These are phyloP conservation scores for Alethe diademata DNA, from an alignment of 2,113 vertebrate genomes.

Conservation along the genomic window DNA sequence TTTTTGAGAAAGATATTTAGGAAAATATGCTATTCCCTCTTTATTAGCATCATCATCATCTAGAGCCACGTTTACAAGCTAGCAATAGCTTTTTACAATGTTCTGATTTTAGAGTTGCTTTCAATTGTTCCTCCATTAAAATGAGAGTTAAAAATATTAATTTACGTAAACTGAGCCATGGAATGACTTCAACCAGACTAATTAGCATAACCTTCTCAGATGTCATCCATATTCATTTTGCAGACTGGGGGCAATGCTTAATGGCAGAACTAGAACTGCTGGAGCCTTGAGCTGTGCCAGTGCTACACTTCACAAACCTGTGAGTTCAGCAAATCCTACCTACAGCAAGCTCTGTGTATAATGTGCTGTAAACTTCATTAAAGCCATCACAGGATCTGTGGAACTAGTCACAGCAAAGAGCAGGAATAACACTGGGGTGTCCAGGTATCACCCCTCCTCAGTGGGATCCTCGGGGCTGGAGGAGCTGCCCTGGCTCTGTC, in stretches of 20 bases:
- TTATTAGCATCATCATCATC: background rate
- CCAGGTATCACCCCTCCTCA: background rate
- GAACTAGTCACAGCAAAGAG: background rate
- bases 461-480: background rate
- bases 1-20: background rate
- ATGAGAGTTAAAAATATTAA: constrained; percentile 50
- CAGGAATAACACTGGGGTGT: background rate
- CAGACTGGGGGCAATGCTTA: constrained; percentile 11
- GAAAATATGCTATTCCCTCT: background rate
- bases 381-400: background rate
- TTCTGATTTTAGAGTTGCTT: background rate
- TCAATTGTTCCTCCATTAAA: constrained; percentile 16
- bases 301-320: background rate
- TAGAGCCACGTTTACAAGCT: background rate
- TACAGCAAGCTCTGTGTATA: background rate
- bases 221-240: constrained; percentile 48
- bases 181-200: constrained; percentile 10
- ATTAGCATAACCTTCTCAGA: constrained; percentile 44
- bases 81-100: background rate
- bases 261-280: constrained; percentile 43
- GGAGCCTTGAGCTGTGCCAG: constrained; percentile 29
- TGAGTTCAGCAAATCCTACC: constrained; percentile 39
- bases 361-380: background rate
- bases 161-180: background rate
- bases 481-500: fast-evolving